Base-by-base conservation (phyloP, 2,797 vertebrate species). In the Tauraco hartlaubi region DNA sequence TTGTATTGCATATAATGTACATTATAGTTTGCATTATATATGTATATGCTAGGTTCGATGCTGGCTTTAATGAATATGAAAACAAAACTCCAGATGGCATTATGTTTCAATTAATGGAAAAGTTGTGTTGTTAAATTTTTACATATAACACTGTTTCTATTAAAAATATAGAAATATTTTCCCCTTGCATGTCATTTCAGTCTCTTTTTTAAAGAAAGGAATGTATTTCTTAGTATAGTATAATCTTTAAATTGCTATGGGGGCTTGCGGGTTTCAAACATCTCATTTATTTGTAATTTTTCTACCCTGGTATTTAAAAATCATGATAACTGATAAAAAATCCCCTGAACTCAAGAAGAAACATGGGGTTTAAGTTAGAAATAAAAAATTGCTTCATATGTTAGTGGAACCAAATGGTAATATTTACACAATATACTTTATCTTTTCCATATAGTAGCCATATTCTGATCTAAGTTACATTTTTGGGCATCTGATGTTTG, bases 391-490 rank as follows among this genome's bases (percentile, higher is more conserved):
- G 39, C 22, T 89, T 66, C 49, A 17, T 67, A 23, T 35, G 55
- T 64, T 66, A 61, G 31, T 17, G 25, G 61, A 85, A 84, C 33
- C 19, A 90, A 94, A 73, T 21, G 23, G 33, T 67, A 41, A 76
- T 83, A 54, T 92, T 92, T 90, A 41, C 58, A 79, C 26, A 80
- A 59, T 56, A 6, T 79, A 63, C 80, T 85, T 95, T 94, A 49
- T 88, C 51, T 52, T 80, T 92, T 80, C 33, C 29, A 46, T 73
- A 43, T 43, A 85, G 64, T 49, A 83, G 41, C n/a, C 14, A 21
- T 88, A 74, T 85, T 77, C 64, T 74, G 64, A 77, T 77, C 48
- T 43, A 48, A 77, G 49, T 61, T 94, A 41, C 5, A 18, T 63
- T 90, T 94, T 67, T 46, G 19, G 51, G 20, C 37, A 59, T 80